phyloP scores from a whole-genome alignment of 37 sponge, comb jelly and placozoan species.

The Spongilla lacustris region DNA sequence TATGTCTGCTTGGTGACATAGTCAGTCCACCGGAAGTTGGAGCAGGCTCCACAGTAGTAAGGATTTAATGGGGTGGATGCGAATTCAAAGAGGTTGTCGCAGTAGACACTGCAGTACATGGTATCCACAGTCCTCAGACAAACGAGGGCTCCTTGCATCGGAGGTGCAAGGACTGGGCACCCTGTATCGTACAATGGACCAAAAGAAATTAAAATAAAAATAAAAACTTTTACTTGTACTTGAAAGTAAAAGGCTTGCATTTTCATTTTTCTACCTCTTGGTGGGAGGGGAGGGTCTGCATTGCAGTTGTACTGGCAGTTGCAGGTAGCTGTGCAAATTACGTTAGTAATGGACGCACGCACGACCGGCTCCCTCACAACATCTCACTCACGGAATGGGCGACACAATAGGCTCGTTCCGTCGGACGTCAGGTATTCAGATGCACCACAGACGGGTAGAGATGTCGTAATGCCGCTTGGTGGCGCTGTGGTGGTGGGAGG shows the following conservation, averaged over 20 bases:
- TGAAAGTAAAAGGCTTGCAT: neutral
- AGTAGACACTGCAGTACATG: conserved; percentile 58
- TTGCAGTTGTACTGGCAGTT: neutral
- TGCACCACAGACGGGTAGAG: neutral
- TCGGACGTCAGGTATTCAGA: neutral
- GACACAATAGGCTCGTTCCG: neutral
- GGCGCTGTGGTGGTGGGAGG: neutral
- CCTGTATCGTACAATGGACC: neutral
- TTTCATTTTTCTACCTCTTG: neutral
- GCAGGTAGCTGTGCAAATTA: neutral
- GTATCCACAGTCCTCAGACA: conserved; percentile 13
- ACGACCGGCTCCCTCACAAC: neutral
- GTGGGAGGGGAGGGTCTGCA: neutral
- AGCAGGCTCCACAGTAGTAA: conserved; percentile 39
- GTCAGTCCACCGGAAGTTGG: conserved; percentile 41
- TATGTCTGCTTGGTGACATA: neutral
- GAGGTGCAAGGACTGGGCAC: conserved; percentile 43
- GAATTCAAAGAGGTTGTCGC: conserved; percentile 65
- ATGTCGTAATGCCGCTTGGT: neutral
- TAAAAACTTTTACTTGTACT: neutral
- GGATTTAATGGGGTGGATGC: conserved; percentile 41
- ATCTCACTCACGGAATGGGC: neutral
- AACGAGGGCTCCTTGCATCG: conserved; percentile 37
- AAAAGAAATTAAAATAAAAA: neutral
- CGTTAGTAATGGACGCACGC: neutral